Conservation (phyloP, 2,113 vertebrate species). For the Ophiodon elongatus region DNA sequence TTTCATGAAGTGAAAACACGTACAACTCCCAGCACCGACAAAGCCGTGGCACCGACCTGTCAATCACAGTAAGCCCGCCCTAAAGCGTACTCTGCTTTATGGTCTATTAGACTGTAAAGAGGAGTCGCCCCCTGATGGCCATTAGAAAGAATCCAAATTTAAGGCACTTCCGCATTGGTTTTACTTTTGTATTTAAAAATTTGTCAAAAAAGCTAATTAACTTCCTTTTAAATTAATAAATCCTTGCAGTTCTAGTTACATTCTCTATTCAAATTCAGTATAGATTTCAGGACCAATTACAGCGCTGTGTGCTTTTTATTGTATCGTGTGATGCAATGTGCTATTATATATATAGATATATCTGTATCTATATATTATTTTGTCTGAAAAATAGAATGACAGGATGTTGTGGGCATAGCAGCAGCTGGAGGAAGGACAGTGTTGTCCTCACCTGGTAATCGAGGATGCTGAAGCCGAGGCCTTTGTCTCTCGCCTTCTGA, state of each 20-base stretch:
- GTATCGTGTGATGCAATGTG: not conserved
- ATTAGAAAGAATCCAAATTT: not conserved
- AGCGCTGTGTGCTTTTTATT: not conserved
- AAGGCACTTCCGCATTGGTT: not conserved
- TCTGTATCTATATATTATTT: not conserved
- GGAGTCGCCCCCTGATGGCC: not conserved
- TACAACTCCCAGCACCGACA: too few relatives aligned
- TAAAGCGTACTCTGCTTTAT: not conserved
- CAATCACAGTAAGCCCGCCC: not conserved
- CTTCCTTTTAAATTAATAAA: too few relatives aligned
- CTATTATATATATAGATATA: not conserved
- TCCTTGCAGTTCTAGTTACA: not conserved
- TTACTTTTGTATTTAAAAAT: not conserved
- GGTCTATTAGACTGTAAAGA: not conserved
- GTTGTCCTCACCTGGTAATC: slow-evolving; percentile 92
- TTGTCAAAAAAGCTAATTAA: not conserved
- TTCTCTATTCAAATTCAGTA: not conserved
- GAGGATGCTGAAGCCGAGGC: slow-evolving; percentile 97
- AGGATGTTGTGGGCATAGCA: not conserved
- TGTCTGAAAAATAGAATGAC: not conserved
- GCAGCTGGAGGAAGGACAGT: not conserved
- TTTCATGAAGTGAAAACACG: not conserved
- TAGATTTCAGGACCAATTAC: not conserved
- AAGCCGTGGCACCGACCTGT: not conserved
- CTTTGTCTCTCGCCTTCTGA: slow-evolving; percentile 87